Evolutionary conservation across 2,888 invertebrate genomes (phyloP).

Genomic region (Chironomus tentans): DNA sequence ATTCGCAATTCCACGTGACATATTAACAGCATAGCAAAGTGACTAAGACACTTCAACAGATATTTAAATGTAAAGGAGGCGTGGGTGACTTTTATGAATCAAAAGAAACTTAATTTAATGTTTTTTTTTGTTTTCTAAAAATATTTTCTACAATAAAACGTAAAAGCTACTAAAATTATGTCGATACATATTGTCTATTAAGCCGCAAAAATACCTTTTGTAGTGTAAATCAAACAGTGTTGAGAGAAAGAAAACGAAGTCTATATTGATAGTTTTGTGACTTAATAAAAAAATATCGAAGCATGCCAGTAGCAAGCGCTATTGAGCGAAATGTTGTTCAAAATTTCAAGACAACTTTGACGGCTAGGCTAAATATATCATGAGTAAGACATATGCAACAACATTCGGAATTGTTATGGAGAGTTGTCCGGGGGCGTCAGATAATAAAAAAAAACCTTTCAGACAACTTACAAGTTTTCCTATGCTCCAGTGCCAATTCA

Average conservation of each 20-base stretch:
- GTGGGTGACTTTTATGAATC: background rate
- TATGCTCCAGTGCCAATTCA: background rate
- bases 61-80: background rate
- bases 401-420: background rate
- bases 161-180: background rate
- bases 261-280: constrained; percentile 7
- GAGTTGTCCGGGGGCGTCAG: background rate
- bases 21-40: background rate
- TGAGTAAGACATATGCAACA: background rate
- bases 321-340: background rate
- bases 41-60: background rate
- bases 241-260: background rate
- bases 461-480: background rate
- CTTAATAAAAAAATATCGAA: background rate
- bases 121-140: background rate
- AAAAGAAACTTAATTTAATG: too few relatives aligned
- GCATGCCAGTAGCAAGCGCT: background rate
- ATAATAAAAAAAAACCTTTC: background rate
- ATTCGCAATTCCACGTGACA: background rate
- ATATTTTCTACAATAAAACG: too few relatives aligned
- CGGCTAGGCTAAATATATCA: background rate
- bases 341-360: background rate
- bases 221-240: constrained; percentile 15
- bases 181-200: background rate
- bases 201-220: background rate